Percentiles rank a stretch among this genome's conserved stretches.
These are phyloP conservation scores for Dreissena rostriformis DNA, from an alignment of 1,140 invertebrate species.

Conservation along the genomic window DNA sequence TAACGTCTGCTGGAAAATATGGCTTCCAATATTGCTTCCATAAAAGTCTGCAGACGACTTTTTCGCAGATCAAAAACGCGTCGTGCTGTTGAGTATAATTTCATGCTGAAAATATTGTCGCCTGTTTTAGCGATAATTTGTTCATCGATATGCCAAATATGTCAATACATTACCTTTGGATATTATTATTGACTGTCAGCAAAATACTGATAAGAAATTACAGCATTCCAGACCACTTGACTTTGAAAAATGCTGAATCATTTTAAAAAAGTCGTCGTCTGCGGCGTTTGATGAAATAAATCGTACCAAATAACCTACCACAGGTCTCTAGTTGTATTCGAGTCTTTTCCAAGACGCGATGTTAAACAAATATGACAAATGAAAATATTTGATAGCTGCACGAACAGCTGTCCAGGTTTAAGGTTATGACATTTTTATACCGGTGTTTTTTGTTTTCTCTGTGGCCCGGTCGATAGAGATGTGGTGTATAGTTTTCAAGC, in stretches of 20 bases:
- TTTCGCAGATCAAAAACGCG: constrained; percentile 21
- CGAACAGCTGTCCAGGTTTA: no score
- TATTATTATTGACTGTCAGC: not conserved
- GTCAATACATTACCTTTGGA: not conserved
- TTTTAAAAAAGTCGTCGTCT: no score
- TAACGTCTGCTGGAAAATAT: constrained; percentile 16
- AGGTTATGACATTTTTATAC: no score
- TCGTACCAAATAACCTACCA: no score
- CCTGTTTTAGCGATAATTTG: not conserved
- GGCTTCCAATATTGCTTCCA: no score
- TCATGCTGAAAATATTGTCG: not conserved
- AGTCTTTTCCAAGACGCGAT: no score
- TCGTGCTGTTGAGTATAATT: not conserved
- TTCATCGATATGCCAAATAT: not conserved
- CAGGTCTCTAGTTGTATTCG: no score
- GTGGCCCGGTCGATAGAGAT: not conserved
- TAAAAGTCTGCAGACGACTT: constrained; percentile 9
- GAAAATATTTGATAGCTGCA: no score
- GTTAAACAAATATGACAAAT: no score
- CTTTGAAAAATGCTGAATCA: not conserved
- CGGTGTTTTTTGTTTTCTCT: not conserved
- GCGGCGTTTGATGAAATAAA: no score
- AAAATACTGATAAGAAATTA: constrained; percentile 3
- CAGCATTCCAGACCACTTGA: constrained; percentile 5
- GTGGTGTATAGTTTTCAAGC: not conserved